Percentiles rank a stretch among this genome's conserved stretches.
Conservation (phyloP, 2,888 invertebrate genomes). For the Chloroclystis v-ata region DNA sequence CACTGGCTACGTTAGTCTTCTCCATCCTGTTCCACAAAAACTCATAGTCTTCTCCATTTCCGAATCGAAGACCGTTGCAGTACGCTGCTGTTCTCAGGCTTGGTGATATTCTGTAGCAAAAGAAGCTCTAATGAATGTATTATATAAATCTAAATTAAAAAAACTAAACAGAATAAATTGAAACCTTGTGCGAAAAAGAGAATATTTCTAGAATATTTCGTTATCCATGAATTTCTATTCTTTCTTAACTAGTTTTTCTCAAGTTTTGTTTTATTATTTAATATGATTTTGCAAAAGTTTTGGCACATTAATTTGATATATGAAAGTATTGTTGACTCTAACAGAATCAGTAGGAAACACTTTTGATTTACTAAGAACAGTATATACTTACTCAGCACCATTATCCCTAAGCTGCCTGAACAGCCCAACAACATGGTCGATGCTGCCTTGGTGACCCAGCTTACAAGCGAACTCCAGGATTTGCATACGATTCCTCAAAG, state of each 20-base stretch:
- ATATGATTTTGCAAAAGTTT: no score
- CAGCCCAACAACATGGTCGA: conserved; percentile 40
- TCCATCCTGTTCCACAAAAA: conserved; percentile 80
- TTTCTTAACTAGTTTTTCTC: no score
- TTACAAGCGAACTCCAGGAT: conserved; percentile 81
- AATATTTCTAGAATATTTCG: no score
- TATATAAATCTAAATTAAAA: no score
- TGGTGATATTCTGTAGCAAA: conserved; percentile 47
- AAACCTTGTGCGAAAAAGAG: no score
- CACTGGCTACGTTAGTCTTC: conserved; percentile 77
- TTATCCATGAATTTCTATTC: no score
- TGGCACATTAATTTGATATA: no score
- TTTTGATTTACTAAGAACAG: no score
- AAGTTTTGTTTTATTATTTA: no score
- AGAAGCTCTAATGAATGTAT: not conserved
- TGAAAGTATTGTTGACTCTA: no score
- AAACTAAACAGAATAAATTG: no score
- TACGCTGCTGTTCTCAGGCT: conserved; percentile 79
- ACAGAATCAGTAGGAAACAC: no score
- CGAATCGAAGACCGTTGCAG: conserved; percentile 80
- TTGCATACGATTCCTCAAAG: conserved; percentile 77
- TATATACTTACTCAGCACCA: conserved; percentile 48
- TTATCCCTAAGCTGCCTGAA: conserved; percentile 49
- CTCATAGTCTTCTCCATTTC: conserved; percentile 79
- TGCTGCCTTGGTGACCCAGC: conserved; percentile 77